These are phyloP conservation scores for Aradus depressus DNA, from an alignment of 2,888 invertebrate genomes.

Conservation along the genomic window DNA sequence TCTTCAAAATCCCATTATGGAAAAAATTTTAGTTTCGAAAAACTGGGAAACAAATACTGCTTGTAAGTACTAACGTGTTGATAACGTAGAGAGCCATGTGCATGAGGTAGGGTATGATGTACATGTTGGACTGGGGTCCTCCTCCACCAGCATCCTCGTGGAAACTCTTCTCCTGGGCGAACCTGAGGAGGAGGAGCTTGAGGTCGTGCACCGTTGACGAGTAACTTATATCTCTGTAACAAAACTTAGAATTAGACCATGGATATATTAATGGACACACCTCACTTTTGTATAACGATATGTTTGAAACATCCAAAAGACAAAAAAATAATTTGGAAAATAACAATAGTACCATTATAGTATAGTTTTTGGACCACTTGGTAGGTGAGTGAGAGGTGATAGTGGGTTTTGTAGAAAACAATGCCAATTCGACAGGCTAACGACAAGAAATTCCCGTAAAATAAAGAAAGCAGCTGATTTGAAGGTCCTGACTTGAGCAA, in stretches of 20 bases:
- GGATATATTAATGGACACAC: neutral
- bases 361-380: neutral
- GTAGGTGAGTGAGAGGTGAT: too few relatives aligned
- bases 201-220: conserved; percentile 81
- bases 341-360: too few relatives aligned
- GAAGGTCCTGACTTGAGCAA: too few relatives aligned
- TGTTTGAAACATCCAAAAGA: neutral
- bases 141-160: conserved; percentile 96
- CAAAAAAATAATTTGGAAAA: neutral
- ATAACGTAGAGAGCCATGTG: conserved; percentile 92
- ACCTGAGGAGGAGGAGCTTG: conserved; percentile 75
- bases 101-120: conserved; percentile 84
- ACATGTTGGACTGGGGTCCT: conserved; percentile 87
- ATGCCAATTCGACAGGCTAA: too few relatives aligned
- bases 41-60: too few relatives aligned
- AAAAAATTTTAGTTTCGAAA: too few relatives aligned
- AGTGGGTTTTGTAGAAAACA: too few relatives aligned
- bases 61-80: conserved; percentile 62
- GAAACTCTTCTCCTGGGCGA: conserved; percentile 89
- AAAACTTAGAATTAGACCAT: conserved; percentile 3
- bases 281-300: neutral
- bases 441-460: too few relatives aligned
- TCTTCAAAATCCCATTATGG: too few relatives aligned
- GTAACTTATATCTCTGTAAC: conserved; percentile 60
- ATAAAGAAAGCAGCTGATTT: too few relatives aligned